Evolutionary conservation across 2,797 vertebrate genomes (phyloP).

Genomic region (Odontamblyopus rebecca): DNA sequence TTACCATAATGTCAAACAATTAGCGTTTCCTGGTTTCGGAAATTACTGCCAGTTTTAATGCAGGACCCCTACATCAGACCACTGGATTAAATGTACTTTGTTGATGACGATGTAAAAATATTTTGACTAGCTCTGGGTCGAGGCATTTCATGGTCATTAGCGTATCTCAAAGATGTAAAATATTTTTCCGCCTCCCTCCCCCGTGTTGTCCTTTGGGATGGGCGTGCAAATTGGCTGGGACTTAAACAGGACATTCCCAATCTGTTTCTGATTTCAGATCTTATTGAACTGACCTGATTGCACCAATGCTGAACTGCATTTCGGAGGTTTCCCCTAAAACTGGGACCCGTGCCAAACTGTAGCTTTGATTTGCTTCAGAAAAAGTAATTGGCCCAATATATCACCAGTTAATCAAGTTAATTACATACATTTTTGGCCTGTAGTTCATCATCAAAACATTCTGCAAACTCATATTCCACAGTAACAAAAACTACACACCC

Average conservation of each 20-base stretch:
- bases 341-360: conserved; percentile 49
- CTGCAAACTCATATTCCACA: too few relatives aligned
- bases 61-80: conserved; percentile 36
- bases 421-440: background rate
- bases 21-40: conserved; percentile 48
- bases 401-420: conserved; percentile 40
- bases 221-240: conserved; percentile 71
- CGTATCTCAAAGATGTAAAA: conserved; percentile 51
- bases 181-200: conserved; percentile 60
- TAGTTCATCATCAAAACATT: too few relatives aligned
- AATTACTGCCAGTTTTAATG: conserved; percentile 37
- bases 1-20: conserved; percentile 23
- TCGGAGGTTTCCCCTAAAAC: conserved; percentile 30
- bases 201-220: conserved; percentile 64
- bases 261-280: conserved; percentile 77
- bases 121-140: conserved; percentile 26
- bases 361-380: conserved; percentile 48
- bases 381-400: conserved; percentile 32
- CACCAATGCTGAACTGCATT: conserved; percentile 65
- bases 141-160: conserved; percentile 45
- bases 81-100: conserved; percentile 44
- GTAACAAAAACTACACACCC: too few relatives aligned
- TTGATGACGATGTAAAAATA: conserved; percentile 10
- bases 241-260: conserved; percentile 79
- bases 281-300: conserved; percentile 71